Evolutionary conservation across 2,888 invertebrate species (phyloP), one percentile per base, ranked within the genome.

Genomic region (Acanthosepion pharaonis): DNA sequence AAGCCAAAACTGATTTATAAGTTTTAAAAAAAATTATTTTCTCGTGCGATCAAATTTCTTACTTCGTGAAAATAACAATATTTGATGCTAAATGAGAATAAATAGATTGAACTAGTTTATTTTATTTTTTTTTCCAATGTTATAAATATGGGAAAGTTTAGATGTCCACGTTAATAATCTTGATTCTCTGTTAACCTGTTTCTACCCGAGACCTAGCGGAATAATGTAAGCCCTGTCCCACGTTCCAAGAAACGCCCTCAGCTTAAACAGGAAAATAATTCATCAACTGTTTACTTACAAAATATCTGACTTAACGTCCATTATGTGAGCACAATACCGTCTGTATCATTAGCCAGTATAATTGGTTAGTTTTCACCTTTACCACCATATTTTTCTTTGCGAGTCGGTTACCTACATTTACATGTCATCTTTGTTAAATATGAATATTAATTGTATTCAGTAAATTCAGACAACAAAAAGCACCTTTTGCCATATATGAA

Each of bases 281-380:
- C n/a, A 78, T n/a, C 78, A n/a, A n/a, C 78, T 78, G 78, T 78
- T 78, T 78, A 78, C 78, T n/a, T 15, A 78, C n/a, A 78, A 78
- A 78, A 78, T 33, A 78, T 33, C 78, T 78, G 78, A 78, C 78
- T 78, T n/a, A n/a, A n/a, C 11, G 33, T 78, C 78, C n/a, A n/a
- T 78, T 78, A n/a, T 78, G 18, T 0, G n/a, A 78, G 78, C 15
- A 78, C 33, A 33, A 78, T 78, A n/a, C n/a, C 78, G n/a, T 11
- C 33, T 5, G 78, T 78, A n/a, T 33, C 78, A 78, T 78, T 78
- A n/a, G 78, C 8, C 8, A n/a, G 28, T 78, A n/a, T 78, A 78
- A 78, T 78, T n/a, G 15, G n/a, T 78, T 15, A 15, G 78, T 15
- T 15, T 78, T 78, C 28, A 15, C 28, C 28, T 15, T 8, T 8